A percentile compares a stretch with the other conserved stretches of the same genome.
Evolutionary conservation across 1,140 invertebrate species (phyloP).

Genomic region (Eurosta solidaginis): DNA sequence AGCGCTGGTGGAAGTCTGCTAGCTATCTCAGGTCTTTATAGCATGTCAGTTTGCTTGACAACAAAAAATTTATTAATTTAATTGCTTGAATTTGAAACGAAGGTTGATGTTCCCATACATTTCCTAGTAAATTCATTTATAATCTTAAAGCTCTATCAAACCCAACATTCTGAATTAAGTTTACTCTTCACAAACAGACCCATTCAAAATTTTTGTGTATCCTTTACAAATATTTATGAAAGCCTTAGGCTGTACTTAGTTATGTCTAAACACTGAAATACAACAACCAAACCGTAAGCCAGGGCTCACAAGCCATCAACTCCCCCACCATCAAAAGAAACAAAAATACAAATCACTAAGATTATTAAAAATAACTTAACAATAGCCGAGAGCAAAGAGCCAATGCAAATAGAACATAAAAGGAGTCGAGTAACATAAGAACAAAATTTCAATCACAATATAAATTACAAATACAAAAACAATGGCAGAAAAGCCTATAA

Average conservation of each 20-base stretch:
- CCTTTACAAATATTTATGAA: slow-evolving; percentile 18
- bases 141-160: neutral
- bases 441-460: neutral
- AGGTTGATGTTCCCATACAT: too few relatives aligned
- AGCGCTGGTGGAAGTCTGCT: too few relatives aligned
- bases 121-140: neutral
- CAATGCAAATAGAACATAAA: neutral
- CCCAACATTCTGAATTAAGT: neutral
- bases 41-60: too few relatives aligned
- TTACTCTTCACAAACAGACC: neutral
- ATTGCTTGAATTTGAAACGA: too few relatives aligned
- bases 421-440: neutral
- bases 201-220: neutral
- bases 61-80: too few relatives aligned
- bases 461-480: neutral
- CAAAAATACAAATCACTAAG: slow-evolving; percentile 22
- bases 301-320: neutral
- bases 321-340: neutral
- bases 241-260: neutral
- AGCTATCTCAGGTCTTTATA: too few relatives aligned
- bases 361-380: slow-evolving; percentile 31
- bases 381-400: slow-evolving; percentile 12
- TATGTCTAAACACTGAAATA: neutral
- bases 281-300: neutral
- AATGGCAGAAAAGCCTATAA: neutral